Conservation (phyloP, 2,113 vertebrate species). For the Microcebus jonahi region DNA sequence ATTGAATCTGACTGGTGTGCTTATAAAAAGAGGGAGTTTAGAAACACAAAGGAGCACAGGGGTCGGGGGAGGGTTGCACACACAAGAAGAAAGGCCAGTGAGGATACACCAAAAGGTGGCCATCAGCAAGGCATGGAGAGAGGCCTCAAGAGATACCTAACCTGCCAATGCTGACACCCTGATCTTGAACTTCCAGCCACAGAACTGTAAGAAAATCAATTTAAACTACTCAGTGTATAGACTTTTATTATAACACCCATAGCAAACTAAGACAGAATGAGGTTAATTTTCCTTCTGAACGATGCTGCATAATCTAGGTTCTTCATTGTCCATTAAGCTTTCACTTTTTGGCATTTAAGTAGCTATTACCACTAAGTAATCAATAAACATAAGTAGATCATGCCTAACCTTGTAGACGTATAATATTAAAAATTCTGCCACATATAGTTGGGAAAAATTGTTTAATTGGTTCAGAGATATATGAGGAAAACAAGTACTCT, state of each 20-base stretch:
- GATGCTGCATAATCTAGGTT: not conserved
- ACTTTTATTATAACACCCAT: not conserved
- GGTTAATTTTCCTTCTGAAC: not conserved
- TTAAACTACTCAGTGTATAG: not conserved
- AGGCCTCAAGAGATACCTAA: not conserved
- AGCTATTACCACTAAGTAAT: not conserved
- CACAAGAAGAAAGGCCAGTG: not conserved
- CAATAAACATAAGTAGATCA: constrained; percentile 3
- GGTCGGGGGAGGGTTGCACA: accelerated
- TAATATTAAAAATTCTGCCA: constrained; percentile 26
- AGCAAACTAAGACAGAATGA: not conserved
- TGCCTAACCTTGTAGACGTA: not conserved
- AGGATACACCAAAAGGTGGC: not conserved
- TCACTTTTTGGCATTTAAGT: not conserved
- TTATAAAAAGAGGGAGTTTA: not conserved
- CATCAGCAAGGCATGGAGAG: not conserved
- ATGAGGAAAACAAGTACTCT: not conserved
- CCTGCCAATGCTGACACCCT: not conserved
- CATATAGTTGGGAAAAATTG: not conserved
- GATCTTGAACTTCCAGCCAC: not conserved
- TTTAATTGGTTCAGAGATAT: not conserved
- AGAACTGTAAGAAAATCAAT: not conserved
- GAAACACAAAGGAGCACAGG: accelerated
- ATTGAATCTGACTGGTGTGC: not conserved
- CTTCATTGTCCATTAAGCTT: not conserved